Evolutionary conservation across 2,888 invertebrate genomes (phyloP).

Genomic region (Himalopsyche japonica): DNA sequence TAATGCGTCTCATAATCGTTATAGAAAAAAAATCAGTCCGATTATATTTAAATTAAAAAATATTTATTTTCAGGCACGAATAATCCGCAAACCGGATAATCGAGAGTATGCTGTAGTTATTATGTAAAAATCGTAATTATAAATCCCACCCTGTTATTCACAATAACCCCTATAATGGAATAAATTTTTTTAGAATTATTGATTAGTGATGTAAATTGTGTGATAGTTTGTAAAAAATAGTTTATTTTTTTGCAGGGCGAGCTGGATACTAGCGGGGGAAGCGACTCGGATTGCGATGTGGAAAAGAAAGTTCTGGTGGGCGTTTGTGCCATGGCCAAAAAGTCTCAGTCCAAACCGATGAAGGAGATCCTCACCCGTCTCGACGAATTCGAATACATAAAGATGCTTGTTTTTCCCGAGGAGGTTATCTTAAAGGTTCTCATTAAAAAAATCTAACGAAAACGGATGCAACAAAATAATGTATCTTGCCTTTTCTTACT

Average conservation of each 20-base stretch:
- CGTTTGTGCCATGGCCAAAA: constrained; percentile 99
- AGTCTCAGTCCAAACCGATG: constrained; percentile 99
- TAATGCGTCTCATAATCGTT: too few species aligned
- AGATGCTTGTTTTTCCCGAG: constrained; percentile 93
- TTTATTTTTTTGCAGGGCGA: constrained; percentile 63
- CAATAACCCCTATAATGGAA: too few species aligned
- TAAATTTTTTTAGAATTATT: too few species aligned
- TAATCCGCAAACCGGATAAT: too few species aligned
- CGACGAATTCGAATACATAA: constrained; percentile 95
- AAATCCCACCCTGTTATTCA: too few species aligned
- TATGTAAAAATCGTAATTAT: too few species aligned
- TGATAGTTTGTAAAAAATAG: background rate
- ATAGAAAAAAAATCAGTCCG: too few species aligned
- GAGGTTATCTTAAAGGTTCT: constrained; percentile 90
- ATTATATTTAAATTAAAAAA: too few species aligned
- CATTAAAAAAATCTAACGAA: constrained; percentile 53
- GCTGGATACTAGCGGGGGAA: constrained; percentile 71
- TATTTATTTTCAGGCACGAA: too few species aligned
- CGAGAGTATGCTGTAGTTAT: too few species aligned
- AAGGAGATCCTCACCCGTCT: constrained; percentile 95
- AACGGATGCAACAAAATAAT: constrained; percentile 53
- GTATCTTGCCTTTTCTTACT: constrained; percentile 41
- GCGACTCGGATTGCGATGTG: constrained; percentile 65
- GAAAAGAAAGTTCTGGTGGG: constrained; percentile 95
- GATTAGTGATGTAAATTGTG: too few species aligned